Evolutionary conservation across 2,888 invertebrate species (phyloP).

Genomic region (Protophormia terraenovae): DNA sequence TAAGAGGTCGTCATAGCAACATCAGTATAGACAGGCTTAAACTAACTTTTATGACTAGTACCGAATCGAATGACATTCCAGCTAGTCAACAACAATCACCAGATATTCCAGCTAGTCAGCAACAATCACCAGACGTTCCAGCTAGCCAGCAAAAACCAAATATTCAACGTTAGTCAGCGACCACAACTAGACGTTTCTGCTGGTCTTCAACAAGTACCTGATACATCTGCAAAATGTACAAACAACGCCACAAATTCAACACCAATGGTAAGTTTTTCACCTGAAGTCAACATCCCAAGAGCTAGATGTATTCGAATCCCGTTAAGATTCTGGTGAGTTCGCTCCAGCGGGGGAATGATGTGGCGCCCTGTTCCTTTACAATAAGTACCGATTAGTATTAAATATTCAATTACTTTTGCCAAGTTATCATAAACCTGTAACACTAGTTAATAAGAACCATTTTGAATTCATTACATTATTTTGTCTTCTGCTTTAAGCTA

Average conservation of each 20-base stretch:
- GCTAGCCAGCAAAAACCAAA: neutral
- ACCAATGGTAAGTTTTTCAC: neutral
- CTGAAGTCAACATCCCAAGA: neutral
- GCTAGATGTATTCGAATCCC: neutral
- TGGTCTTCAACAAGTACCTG: neutral
- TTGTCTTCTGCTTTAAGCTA: too few species aligned
- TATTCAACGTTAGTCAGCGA: neutral
- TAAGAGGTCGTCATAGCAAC: neutral
- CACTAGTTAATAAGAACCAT: too few species aligned
- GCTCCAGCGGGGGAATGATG: conserved; percentile 20
- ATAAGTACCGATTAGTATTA: too few species aligned
- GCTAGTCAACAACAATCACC: neutral
- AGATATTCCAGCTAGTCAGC: neutral
- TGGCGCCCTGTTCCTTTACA: conserved; percentile 22
- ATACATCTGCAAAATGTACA: neutral
- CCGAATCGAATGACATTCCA: neutral
- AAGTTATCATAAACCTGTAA: too few species aligned
- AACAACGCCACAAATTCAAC: too few species aligned
- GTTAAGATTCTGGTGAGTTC: neutral
- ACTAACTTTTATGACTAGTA: neutral
- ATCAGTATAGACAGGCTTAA: conserved; percentile 30
- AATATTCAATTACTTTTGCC: too few species aligned
- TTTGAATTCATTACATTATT: too few species aligned
- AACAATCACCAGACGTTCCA: neutral
- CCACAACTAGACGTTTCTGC: neutral